Conservation (phyloP, 1,140 invertebrate species). For the Bombus consobrinus region DNA sequence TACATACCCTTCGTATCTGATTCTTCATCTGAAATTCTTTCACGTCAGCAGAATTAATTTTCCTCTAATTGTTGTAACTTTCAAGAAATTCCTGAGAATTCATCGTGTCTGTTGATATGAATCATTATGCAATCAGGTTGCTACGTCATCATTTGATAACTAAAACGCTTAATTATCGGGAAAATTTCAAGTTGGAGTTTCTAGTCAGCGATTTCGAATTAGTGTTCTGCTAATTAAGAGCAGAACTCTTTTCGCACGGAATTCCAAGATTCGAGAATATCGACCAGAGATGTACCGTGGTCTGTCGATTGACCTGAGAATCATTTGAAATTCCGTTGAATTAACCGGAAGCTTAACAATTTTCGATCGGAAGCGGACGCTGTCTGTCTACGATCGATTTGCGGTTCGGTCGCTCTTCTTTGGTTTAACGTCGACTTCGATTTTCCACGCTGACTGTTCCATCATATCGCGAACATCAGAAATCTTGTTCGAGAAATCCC, state of each 20-base stretch:
- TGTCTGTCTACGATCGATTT: constrained; percentile 24
- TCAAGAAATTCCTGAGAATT: neutral
- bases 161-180: neutral
- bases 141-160: too few relatives aligned
- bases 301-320: neutral
- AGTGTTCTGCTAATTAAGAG: neutral
- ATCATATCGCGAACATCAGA: neutral
- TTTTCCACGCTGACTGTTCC: neutral
- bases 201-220: neutral
- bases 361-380: neutral
- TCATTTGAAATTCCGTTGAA: neutral
- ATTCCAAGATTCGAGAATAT: neutral
- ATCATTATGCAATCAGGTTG: neutral
- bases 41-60: neutral
- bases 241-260: neutral
- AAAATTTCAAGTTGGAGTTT: neutral
- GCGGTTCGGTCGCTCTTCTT: constrained; percentile 10
- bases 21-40: neutral
- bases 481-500: constrained; percentile 18
- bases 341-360: constrained; percentile 21
- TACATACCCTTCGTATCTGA: neutral
- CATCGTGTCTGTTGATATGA: neutral
- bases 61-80: too few relatives aligned
- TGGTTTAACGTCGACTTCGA: constrained; percentile 8
- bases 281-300: too few relatives aligned